Conservation (phyloP, 2,113 vertebrate species). For the Mus pahari region DNA sequence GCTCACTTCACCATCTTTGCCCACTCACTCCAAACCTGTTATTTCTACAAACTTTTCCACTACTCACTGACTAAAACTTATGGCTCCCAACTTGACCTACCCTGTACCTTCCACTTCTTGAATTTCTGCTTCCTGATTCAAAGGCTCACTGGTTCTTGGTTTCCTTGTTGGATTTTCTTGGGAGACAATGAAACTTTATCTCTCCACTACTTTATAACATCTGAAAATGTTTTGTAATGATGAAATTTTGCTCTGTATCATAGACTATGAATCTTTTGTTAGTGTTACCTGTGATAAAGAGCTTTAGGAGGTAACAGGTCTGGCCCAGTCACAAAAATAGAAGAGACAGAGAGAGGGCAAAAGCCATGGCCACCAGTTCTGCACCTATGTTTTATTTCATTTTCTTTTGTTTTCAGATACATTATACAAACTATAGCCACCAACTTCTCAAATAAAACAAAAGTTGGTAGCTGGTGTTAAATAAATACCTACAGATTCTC, state of each 20-base stretch:
- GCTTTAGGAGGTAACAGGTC: not conserved
- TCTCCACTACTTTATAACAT: not conserved
- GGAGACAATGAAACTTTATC: not conserved
- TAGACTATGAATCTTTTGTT: not conserved
- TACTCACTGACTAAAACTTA: not conserved
- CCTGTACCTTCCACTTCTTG: not conserved
- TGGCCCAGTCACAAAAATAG: not conserved
- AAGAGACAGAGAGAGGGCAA: not conserved
- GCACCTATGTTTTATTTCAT: not conserved
- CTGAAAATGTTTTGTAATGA: not conserved
- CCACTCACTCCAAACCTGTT: not conserved
- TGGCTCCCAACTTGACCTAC: too few relatives aligned
- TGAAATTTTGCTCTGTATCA: not conserved
- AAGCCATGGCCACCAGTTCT: not conserved
- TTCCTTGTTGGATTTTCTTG: not conserved
- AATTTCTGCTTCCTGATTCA: not conserved
- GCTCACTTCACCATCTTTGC: not conserved
- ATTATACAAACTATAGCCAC: not conserved
- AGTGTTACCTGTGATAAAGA: not conserved
- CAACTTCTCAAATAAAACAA: not conserved
- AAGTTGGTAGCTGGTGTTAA: not conserved
- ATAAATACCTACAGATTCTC: not conserved
- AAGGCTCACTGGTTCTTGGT: not conserved
- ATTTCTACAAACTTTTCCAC: not conserved
- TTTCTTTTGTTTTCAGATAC: not conserved